A percentile compares a stretch with the other conserved stretches of the same genome.
Evolutionary conservation across 2,113 vertebrate species (phyloP).

Genomic region (Gymnogyps californianus): DNA sequence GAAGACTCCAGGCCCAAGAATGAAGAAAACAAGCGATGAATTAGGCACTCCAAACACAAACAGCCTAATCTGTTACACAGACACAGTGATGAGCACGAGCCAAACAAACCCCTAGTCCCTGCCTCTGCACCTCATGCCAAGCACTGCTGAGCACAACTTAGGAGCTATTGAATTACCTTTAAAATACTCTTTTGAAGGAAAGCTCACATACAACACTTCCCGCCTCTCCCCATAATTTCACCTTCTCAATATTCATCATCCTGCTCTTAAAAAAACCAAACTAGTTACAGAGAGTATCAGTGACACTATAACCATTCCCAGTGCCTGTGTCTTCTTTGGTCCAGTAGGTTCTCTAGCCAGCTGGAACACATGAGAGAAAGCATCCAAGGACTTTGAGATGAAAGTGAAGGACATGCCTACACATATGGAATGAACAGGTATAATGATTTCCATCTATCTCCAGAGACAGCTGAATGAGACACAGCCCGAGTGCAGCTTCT

Average conservation of each 20-base stretch:
- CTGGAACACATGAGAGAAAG: neutral
- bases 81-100: neutral
- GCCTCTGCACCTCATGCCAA: neutral
- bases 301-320: neutral
- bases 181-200: neutral
- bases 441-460: neutral
- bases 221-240: neutral
- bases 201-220: neutral
- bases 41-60: neutral
- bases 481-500: neutral
- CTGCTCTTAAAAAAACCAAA: neutral
- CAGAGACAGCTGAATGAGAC: neutral
- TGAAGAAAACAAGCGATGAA: neutral
- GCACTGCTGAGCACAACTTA: neutral
- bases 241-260: neutral
- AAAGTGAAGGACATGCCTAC: neutral
- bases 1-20: slow-evolving; percentile 38
- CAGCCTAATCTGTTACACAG: neutral
- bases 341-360: neutral
- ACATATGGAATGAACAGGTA: neutral
- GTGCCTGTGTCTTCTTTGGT: neutral
- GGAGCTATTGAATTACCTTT: neutral
- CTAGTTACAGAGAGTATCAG: neutral
- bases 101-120: neutral
- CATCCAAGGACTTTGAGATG: neutral